Evolutionary conservation across 2,113 vertebrate genomes (phyloP).

Genomic region (Thamnaconus septentrionalis): DNA sequence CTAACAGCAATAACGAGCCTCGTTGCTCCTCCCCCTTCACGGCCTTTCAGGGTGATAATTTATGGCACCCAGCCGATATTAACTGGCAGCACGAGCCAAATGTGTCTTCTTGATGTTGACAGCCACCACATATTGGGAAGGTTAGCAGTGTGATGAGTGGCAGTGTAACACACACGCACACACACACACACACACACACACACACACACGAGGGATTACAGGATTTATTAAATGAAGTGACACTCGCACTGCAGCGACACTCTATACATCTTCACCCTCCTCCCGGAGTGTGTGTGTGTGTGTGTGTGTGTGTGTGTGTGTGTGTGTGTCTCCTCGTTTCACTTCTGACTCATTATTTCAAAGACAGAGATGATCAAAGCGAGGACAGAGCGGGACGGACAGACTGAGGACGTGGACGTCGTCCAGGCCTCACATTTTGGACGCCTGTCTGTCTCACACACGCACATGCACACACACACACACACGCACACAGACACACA

Average conservation of each 20-base stretch:
- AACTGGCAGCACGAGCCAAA: too few species aligned
- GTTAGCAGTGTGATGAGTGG: not conserved
- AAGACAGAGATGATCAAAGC: slow-evolving; percentile 60
- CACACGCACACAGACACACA: too few species aligned
- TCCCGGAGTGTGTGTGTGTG: slow-evolving; percentile 10
- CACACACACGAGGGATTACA: slow-evolving; percentile 22
- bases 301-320: slow-evolving; percentile 26
- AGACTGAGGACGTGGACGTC: slow-evolving; percentile 45
- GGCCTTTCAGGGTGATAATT: too few species aligned
- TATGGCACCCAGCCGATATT: too few species aligned
- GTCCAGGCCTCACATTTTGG: slow-evolving; percentile 45
- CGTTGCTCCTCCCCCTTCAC: too few species aligned
- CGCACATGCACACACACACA: slow-evolving; percentile 1
- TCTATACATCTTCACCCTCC: slow-evolving; percentile 12
- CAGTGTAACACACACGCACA: not conserved
- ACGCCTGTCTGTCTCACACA: slow-evolving; percentile 22
- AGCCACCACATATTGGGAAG: not conserved
- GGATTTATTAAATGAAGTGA: not conserved
- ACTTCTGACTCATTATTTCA: slow-evolving; percentile 52
- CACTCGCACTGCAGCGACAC: not conserved
- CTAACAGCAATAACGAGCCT: too few species aligned
- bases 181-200: not conserved
- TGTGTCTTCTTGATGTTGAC: too few species aligned
- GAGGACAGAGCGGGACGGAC: slow-evolving; percentile 45
- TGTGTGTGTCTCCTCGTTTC: slow-evolving; percentile 13